Base-by-base conservation (phyloP, 2,113 vertebrate species). In the Psettodes erumei region DNA sequence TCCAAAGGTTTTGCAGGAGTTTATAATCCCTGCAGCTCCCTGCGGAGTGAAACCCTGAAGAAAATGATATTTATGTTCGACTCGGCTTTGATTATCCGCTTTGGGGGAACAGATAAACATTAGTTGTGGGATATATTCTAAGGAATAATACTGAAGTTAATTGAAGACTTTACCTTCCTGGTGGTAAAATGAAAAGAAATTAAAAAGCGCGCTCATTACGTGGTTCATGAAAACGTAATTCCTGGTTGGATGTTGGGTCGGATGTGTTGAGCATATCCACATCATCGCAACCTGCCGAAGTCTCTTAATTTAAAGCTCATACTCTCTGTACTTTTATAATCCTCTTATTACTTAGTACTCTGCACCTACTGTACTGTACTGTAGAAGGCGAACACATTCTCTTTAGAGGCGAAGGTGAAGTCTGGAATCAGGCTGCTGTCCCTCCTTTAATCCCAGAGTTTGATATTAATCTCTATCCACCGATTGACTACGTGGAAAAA, bases 181-280 rank as follows among this genome's bases (percentile, higher is more conserved):
- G 9, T 6, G 1, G 40, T 71, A 54, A n/a, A 80, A 59, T 25
- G 47, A 64, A 53, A 50, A 6, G 5, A 80, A 43, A 18, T 12
- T 27, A 38, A 53, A n/a, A n/a, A n/a, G n/a, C n/a, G n/a, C n/a
- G n/a, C n/a, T n/a, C n/a, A n/a, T n/a, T n/a, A n/a, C n/a, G n/a
- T n/a, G n/a, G n/a, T n/a, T n/a, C n/a, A n/a, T n/a, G n/a, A n/a
- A n/a, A n/a, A n/a, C n/a, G n/a, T n/a, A n/a, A n/a, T n/a, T n/a
- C n/a, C n/a, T n/a, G n/a, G n/a, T n/a, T n/a, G 73, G 83, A 35
- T 80, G 79, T 68, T 48, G 21, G 71, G 54, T 12, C 6, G 86
- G 90, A 87, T 90, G 84, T 93, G 93, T 92, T 94, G 94, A 94
- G 68, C 93, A 84, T 73, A 85, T 92, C 91, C 90, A 53, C 43